phyloP scores from a whole-genome alignment of 2,113 vertebrate genomes.

The Varanus komodoensis region DNA sequence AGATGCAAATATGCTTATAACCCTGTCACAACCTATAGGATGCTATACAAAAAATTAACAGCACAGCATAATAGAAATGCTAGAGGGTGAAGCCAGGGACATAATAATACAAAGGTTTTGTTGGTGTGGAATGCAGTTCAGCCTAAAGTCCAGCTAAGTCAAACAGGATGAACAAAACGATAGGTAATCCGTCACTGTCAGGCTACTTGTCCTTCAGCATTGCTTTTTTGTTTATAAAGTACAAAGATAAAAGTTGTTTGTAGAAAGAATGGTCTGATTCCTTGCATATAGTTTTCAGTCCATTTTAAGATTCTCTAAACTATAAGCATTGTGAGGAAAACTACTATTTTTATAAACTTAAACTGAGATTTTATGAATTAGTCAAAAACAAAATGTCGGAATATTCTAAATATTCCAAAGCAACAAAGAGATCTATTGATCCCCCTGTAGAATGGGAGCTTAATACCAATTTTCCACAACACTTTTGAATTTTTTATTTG shows the following conservation, averaged over 20 bases:
- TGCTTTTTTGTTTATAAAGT: slow-evolving; percentile 53
- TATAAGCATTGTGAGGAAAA: not conserved
- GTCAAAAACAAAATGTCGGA: not conserved
- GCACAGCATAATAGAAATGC: not conserved
- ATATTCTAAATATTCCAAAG: slow-evolving; percentile 3
- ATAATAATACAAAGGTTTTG: slow-evolving; percentile 30
- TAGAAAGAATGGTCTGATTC: slow-evolving; percentile 45
- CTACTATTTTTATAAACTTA: not conserved
- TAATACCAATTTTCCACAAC: not conserved
- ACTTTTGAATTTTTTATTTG: not conserved
- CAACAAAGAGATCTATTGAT: not conserved
- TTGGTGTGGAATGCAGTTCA: slow-evolving; percentile 50
- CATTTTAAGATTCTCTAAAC: slow-evolving; percentile 10
- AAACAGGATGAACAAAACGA: slow-evolving; percentile 66
- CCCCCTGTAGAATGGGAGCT: not conserved
- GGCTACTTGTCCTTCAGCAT: slow-evolving; percentile 45
- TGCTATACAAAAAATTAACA: not conserved
- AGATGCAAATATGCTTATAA: not conserved
- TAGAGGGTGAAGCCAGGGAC: slow-evolving; percentile 39
- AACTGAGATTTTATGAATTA: not conserved
- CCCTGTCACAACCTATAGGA: slow-evolving; percentile 10
- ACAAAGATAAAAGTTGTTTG: slow-evolving; percentile 58
- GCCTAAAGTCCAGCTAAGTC: slow-evolving; percentile 47
- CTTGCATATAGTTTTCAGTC: slow-evolving; percentile 26
- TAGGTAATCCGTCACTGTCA: slow-evolving; percentile 72